Base-by-base conservation (phyloP, 2,888 invertebrate genomes). In the Cantharis flavilabris region DNA sequence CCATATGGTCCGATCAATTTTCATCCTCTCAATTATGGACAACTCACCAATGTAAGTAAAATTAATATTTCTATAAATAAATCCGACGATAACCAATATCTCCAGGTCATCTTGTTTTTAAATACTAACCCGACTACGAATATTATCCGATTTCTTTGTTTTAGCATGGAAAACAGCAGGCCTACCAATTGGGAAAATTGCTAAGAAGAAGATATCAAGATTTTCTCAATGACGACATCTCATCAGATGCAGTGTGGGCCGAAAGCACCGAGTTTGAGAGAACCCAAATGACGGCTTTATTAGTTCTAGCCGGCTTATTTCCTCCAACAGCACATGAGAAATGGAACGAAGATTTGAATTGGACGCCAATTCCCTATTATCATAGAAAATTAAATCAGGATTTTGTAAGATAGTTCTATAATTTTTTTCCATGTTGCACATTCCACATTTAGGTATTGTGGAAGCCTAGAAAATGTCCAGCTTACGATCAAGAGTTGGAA, bases 11-110 rank as follows among this genome's bases (percentile, higher is more conserved):
- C 93, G 83, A 90, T 91, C 81, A 89, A 90, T 18, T 90, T 90
- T 86, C 92, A 92, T 89, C 94, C 94, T 16, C 92, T 91, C 81
- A 94, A 94, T 70, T 94, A 92, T 90, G 94, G 94, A 73, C 93
- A 94, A 85, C 88, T 95, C 70, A 94, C 94, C 69, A 92, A 91
- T 87, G 94, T 94, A 28, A 89, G 89, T 11, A 7, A 23, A 62
- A 3, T 26, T 23, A 11, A 63, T 13, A 62, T 11, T 2, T 3
- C 11, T 20, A 18, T 67, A 28, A 16, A 26, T 10, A 9, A 62
- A 14, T 16, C 5, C 18, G 65, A 28, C 13, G 18, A 23, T 65
- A 65, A 63, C 18, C 16, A 9, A 0, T 4, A 16, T 16, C 18
- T 63, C 9, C 9, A 3, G 63, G 14, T 63, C 18, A 16, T 3